These are phyloP conservation scores for Hypolimnas misippus DNA, from an alignment of 2,888 invertebrate genomes.

Conservation along the genomic window DNA sequence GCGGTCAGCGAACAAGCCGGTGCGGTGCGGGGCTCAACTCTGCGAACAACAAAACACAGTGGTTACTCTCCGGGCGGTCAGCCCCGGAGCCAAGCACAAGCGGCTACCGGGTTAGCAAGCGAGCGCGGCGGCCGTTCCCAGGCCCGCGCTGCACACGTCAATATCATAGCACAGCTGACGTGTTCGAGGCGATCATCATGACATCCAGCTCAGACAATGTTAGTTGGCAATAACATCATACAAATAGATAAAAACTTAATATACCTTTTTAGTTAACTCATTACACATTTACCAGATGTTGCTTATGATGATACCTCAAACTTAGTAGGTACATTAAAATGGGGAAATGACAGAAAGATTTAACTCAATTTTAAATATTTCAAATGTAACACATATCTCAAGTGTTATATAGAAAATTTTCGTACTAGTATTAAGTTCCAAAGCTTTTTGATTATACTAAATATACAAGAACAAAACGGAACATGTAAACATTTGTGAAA, in stretches of 20 bases:
- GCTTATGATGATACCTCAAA: slow-evolving; percentile 7
- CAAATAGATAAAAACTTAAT: not conserved
- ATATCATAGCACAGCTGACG: slow-evolving; percentile 48
- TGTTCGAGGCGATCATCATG: slow-evolving; percentile 52
- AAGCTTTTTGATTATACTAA: no score
- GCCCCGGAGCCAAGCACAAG: slow-evolving; percentile 82
- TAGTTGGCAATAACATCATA: slow-evolving; percentile 1
- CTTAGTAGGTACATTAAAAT: not conserved
- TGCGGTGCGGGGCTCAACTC: slow-evolving; percentile 83
- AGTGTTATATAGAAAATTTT: no score
- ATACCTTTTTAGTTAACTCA: not conserved
- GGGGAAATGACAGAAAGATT: not conserved
- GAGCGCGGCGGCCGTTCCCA: slow-evolving; percentile 64
- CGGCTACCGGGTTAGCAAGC: slow-evolving; percentile 83
- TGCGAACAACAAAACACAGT: slow-evolving; percentile 85
- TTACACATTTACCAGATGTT: slow-evolving; percentile 1
- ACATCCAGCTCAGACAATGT: slow-evolving; percentile 10
- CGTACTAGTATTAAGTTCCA: no score
- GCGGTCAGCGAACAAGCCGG: slow-evolving; percentile 83
- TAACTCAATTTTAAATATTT: not conserved
- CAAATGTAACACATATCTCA: not conserved
- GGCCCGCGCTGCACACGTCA: slow-evolving; percentile 55
- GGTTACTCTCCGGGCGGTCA: slow-evolving; percentile 79
- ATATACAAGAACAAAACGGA: no score
- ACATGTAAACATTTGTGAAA: no score